A percentile compares a stretch with the other conserved stretches of the same genome.
Evolutionary conservation across 1,140 invertebrate species (phyloP).

Genomic region (Mizuhopecten yessoensis): DNA sequence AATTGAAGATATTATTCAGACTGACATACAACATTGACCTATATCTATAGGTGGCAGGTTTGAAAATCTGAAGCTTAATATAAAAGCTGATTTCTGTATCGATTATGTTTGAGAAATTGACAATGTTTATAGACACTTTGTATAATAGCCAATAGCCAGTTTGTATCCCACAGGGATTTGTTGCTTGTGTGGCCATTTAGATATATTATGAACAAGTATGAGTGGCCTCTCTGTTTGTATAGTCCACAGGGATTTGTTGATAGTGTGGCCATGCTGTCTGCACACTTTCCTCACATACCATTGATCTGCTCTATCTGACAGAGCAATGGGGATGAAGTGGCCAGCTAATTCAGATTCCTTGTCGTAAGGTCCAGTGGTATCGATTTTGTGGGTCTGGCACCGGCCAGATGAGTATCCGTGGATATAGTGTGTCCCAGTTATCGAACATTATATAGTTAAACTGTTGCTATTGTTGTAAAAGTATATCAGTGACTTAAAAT

Average conservation of each 20-base stretch:
- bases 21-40: too few species aligned
- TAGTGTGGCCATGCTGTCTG: neutral
- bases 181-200: neutral
- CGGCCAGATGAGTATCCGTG: neutral
- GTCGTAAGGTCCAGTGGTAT: neutral
- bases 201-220: neutral
- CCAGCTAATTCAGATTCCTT: conserved; percentile 38
- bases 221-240: neutral
- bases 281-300: neutral
- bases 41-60: too few species aligned
- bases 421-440: neutral
- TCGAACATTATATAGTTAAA: too few species aligned
- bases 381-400: neutral
- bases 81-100: too few species aligned
- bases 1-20: too few species aligned
- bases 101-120: too few species aligned
- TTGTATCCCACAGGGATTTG: neutral
- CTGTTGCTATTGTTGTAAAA: too few species aligned
- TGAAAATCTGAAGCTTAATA: too few species aligned
- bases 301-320: neutral
- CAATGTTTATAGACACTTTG: too few species aligned
- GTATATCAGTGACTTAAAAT: neutral
- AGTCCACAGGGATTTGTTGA: neutral
- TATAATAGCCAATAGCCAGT: neutral
- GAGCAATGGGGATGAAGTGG: neutral